phyloP scores from a whole-genome alignment of 2,113 vertebrate species.

The Pycnonotus jocosus region DNA sequence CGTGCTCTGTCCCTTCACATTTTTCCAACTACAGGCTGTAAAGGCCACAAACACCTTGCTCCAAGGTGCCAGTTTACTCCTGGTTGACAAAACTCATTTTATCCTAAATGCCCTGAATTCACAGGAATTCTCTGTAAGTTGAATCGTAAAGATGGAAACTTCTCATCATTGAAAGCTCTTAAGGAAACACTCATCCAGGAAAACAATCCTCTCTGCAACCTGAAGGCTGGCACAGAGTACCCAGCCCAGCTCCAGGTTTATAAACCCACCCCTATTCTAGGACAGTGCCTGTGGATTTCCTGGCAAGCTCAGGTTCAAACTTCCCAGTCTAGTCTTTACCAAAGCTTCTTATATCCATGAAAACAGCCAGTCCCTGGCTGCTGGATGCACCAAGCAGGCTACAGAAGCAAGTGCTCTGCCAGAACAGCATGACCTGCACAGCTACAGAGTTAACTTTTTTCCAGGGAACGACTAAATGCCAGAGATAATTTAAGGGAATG shows the following conservation, averaged over 20 bases:
- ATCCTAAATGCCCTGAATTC: not conserved
- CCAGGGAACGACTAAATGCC: not conserved
- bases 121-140: not conserved
- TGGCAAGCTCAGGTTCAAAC: not conserved
- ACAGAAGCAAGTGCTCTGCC: not conserved
- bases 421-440: not conserved
- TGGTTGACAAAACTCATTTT: not conserved
- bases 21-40: not conserved
- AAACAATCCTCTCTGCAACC: not conserved
- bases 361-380: not conserved
- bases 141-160: not conserved
- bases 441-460: not conserved
- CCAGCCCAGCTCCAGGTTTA: not conserved
- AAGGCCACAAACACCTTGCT: not conserved
- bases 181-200: not conserved
- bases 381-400: not conserved
- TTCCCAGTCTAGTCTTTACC: not conserved
- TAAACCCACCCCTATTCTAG: not conserved
- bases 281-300: not conserved
- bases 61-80: not conserved
- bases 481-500: not conserved
- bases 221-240: not conserved
- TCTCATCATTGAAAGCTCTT: not conserved
- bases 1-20: not conserved
- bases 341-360: not conserved